Conservation (phyloP, 2,888 invertebrate species). For the Oxytorus armatus region DNA sequence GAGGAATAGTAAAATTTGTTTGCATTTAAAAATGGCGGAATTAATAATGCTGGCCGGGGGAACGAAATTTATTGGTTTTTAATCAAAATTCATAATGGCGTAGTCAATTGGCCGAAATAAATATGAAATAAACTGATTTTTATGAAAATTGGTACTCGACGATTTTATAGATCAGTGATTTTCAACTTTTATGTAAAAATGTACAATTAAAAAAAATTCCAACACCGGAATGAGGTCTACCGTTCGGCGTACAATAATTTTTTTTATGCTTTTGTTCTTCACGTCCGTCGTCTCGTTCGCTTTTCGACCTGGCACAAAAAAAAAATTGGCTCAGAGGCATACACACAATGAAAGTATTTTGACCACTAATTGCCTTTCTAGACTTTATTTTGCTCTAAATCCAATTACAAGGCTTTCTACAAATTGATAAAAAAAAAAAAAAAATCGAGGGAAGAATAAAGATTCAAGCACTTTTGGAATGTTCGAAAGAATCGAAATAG, state of each 20-base stretch:
- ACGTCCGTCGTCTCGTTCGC: not conserved
- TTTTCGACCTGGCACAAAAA: not conserved
- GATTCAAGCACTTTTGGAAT: conserved; percentile 79
- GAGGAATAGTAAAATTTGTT: too few relatives aligned
- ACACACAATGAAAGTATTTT: conserved; percentile 40
- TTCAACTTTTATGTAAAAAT: too few relatives aligned
- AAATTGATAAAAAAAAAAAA: conserved; percentile 77
- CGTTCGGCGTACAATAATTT: not conserved
- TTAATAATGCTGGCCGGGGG: too few relatives aligned
- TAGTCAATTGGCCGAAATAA: too few relatives aligned
- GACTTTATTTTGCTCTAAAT: conserved; percentile 84
- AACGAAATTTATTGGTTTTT: not conserved
- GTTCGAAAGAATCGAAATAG: conserved; percentile 79
- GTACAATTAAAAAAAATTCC: too few relatives aligned
- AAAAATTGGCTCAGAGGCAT: not conserved
- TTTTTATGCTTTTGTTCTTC: not conserved
- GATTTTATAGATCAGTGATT: too few relatives aligned
- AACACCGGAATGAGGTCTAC: not conserved
- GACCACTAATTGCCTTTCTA: conserved; percentile 80
- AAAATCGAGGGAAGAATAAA: conserved; percentile 69
- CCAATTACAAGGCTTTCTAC: conserved; percentile 83
- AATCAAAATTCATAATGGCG: not conserved
- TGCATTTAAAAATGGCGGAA: too few relatives aligned
- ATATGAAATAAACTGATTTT: too few relatives aligned
- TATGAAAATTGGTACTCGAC: too few relatives aligned